Evolutionary conservation across 2,797 vertebrate species (phyloP), one percentile per base, ranked within the genome.

Genomic region (Gadopsis marmoratus): DNA sequence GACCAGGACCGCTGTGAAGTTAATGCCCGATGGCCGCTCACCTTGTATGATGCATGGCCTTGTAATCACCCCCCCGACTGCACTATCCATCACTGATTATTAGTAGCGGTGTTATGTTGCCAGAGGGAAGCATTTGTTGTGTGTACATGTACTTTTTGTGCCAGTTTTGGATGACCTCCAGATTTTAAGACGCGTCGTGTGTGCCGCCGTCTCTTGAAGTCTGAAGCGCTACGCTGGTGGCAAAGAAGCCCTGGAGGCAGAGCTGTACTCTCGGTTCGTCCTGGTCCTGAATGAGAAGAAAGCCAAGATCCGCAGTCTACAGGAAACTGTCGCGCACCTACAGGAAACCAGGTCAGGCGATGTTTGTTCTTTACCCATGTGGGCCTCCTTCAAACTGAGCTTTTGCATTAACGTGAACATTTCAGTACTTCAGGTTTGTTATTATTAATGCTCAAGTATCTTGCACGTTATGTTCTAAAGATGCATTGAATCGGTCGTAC

Each of bases 261-360:
- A 98, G 69, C 96, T 99, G 62, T 99, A 97, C 88, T 93, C 94
- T 39, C 93, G 96, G 0, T 99, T 99, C 84, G 71, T 97, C 74
- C 71, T 96, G 81, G 95, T 99, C 70, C 95, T 99, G 56, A 99
- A 99, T 72, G 96, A 97, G 92, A 99, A 99, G 94, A 99, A 99
- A 90, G 91, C 92, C 5, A 98, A 97, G 90, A 97, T 99, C 88
- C 95, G 97, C 75, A 95, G 76, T 66, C 90, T 99, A 9, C 94
- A 96, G 87, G 82, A 94, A 60, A 93, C 89, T 9, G 17, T 96
- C 67, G 92, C 79, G 5, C 83, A 93, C 17, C 74, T 94, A 59
- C 83, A 89, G 78, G 81, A 85, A 17, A 26, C 29, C 2, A 86
- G 84, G 93, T 26, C 26, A 26, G 26, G 26, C 2, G 26, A 26